Evolutionary conservation across 2,113 vertebrate genomes (phyloP).

Genomic region (Podiceps cristatus): DNA sequence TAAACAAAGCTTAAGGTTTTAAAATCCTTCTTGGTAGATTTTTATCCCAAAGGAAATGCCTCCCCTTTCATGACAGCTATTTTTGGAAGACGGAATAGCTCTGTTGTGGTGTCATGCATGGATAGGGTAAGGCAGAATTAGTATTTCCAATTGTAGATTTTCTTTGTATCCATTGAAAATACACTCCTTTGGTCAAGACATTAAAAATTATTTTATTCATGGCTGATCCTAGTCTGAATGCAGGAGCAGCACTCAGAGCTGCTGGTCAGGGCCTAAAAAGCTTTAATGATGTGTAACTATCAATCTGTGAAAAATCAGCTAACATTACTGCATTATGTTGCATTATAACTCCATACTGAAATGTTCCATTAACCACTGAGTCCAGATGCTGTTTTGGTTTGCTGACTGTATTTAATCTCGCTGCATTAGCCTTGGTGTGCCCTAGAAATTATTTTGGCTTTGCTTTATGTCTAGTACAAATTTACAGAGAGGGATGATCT

Average conservation of each 20-base stretch:
- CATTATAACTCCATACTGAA: background rate
- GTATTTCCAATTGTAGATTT: background rate
- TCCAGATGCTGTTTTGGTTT: slow-evolving; percentile 28
- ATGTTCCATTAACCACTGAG: slow-evolving; percentile 18
- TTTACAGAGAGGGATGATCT: background rate
- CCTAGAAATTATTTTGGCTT: slow-evolving; percentile 25
- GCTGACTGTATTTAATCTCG: background rate
- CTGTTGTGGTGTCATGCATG: background rate
- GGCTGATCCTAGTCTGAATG: background rate
- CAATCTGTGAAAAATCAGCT: slow-evolving; percentile 15
- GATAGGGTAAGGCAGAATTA: background rate
- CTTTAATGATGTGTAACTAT: slow-evolving; percentile 18
- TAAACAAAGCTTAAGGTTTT: background rate
- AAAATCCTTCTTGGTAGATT: background rate
- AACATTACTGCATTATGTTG: background rate
- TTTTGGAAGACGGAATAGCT: background rate
- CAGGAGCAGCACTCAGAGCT: background rate
- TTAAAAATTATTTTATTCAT: slow-evolving; percentile 13
- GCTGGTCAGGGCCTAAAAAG: background rate
- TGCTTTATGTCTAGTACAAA: background rate
- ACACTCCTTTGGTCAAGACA: background rate
- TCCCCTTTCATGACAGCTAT: background rate
- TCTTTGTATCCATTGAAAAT: background rate
- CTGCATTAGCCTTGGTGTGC: background rate
- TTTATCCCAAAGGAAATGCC: background rate